Base-by-base conservation (phyloP, 2,113 vertebrate genomes). In the Upupa epops region DNA sequence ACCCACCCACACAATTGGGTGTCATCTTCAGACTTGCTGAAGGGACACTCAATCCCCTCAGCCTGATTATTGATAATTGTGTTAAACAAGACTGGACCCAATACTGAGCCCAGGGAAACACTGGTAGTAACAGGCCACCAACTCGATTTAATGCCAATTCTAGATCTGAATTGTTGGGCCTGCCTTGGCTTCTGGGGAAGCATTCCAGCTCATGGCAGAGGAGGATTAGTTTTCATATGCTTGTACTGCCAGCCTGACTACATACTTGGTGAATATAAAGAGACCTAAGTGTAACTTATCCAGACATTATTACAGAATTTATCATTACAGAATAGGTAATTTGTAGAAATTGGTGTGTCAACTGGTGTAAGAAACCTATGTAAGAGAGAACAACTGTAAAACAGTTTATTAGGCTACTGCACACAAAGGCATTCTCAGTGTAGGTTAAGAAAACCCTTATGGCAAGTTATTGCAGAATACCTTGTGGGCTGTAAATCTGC, bases 401-500 rank as follows among this genome's bases (percentile, higher is more conserved):
- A 87, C 49, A 80, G 64, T 94, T 90, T 89, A 84, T 79, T 91
- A 83, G 78, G 65, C 71, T 89, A 76, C 71, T 64, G 79, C 31
- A 80, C 85, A 86, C 89, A 86, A 80, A 94, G 64, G 75, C 42
- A 68, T 89, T 88, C 55, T 89, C 60, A 88, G 22, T 40, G 82
- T 48, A 89, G 68, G 59, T 56, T 92, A 52, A 80, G 75, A 80
- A 92, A 95, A 83, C 79, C 72, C 92, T 74, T 68, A 66, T 74
- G 79, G 48, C 63, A 87, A 66, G 42, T 79, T 94, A 79, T 66
- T 87, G 71, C 28, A 59, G 82, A 86, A 49, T 59, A 68, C 55
- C 87, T 83, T 54, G 85, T 77, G 91, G 55, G 75, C 75, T 91
- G 64, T 95, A 96, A 95, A 96, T 92, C 56, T 60, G 55, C 51